Conservation (phyloP, 2,888 invertebrate species). For the Drosophila pseudotalamancana region DNA sequence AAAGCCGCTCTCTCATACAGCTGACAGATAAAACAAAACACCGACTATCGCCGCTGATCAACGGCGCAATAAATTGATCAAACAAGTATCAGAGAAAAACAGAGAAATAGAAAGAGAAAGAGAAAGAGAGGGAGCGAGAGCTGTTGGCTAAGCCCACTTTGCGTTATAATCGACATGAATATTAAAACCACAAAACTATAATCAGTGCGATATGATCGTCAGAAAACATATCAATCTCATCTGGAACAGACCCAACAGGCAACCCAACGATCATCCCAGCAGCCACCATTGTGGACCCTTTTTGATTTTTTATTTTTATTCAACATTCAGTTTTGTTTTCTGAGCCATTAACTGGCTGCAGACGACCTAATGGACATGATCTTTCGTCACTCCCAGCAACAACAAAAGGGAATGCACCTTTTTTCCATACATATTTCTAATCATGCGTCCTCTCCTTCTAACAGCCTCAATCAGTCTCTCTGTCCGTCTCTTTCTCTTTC, state of each 20-base stretch:
- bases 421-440: constrained; percentile 42
- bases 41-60: constrained; percentile 63
- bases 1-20: constrained; percentile 50
- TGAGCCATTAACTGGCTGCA: constrained; percentile 73
- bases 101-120: background rate
- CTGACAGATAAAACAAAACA: constrained; percentile 63
- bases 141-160: constrained; percentile 35
- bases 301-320: constrained; percentile 24
- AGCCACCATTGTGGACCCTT: constrained; percentile 61
- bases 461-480: too few relatives aligned
- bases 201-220: constrained; percentile 75
- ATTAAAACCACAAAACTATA: constrained; percentile 78
- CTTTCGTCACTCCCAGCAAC: constrained; percentile 75
- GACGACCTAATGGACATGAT: constrained; percentile 78
- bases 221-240: constrained; percentile 74
- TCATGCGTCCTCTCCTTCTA: constrained; percentile 6
- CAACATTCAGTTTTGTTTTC: too few relatives aligned
- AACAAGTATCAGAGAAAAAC: constrained; percentile 58
- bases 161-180: constrained; percentile 72
- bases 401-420: constrained; percentile 54
- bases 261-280: constrained; percentile 24
- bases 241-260: constrained; percentile 41
- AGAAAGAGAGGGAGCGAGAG: background rate
- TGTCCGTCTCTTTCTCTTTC: constrained; percentile 2
- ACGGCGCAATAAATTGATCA: constrained; percentile 75